These are phyloP conservation scores for Agonopterix subpropinquella DNA, from an alignment of 2,888 invertebrate genomes.

Conservation along the genomic window DNA sequence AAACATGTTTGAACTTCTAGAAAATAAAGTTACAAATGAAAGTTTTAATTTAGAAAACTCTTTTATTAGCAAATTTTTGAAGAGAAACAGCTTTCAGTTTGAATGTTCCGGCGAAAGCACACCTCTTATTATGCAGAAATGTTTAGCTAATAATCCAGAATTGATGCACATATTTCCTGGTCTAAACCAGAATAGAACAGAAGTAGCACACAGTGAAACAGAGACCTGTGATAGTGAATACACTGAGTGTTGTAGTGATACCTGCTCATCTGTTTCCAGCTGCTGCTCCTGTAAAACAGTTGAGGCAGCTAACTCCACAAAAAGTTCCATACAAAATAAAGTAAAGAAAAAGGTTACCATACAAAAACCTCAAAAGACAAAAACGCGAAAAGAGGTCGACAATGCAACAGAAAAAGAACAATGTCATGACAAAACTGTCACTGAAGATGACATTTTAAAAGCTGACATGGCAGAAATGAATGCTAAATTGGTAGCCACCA, in stretches of 20 bases:
- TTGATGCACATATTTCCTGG: constrained; percentile 50
- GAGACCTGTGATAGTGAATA: constrained; percentile 47
- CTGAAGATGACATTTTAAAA: constrained; percentile 44
- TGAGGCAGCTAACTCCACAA: constrained; percentile 21
- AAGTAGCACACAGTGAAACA: constrained; percentile 37
- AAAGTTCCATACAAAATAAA: constrained; percentile 12
- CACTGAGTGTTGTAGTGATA: constrained; percentile 45
- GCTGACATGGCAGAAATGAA: constrained; percentile 61
- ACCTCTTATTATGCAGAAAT: constrained; percentile 57
- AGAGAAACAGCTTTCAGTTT: constrained; percentile 31
- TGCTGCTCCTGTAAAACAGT: constrained; percentile 60
- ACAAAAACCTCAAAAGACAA: constrained; percentile 19
- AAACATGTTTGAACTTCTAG: constrained; percentile 85
- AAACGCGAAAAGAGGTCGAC: constrained; percentile 28
- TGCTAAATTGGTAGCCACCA: constrained; percentile 69
- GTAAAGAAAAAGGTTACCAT: constrained; percentile 18
- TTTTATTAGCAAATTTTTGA: constrained; percentile 73
- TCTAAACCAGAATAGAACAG: constrained; percentile 26
- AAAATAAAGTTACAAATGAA: constrained; percentile 82
- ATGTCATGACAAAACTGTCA: constrained; percentile 40
- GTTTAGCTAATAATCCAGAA: constrained; percentile 47
- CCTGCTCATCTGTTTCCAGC: constrained; percentile 46
- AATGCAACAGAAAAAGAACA: constrained; percentile 13
- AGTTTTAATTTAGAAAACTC: constrained; percentile 84
- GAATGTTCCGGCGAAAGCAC: constrained; percentile 63